phyloP scores from a whole-genome alignment of 23 tunicate species.

The Halocynthia aurantium region DNA sequence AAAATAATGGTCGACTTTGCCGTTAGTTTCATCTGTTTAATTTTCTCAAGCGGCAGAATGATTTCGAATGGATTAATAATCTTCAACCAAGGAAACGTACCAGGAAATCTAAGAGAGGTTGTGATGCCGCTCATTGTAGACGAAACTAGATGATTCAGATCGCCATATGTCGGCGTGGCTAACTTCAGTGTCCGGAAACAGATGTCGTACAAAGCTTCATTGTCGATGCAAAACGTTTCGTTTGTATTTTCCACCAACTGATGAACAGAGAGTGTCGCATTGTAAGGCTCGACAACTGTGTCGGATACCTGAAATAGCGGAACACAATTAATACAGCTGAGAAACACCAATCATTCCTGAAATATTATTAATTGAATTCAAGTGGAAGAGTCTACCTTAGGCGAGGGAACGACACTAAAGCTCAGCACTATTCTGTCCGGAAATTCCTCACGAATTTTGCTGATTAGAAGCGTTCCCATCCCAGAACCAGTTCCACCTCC shows the following conservation, averaged over 20 bases:
- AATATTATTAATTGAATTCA: too few relatives aligned
- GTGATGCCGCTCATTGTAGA: slow-evolving; percentile 28
- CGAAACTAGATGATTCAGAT: slow-evolving; percentile 20
- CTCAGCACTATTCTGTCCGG: slow-evolving; percentile 23
- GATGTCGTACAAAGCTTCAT: slow-evolving; percentile 26
- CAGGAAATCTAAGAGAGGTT: slow-evolving; percentile 25
- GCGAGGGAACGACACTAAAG: slow-evolving; percentile 27
- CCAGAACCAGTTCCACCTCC: slow-evolving; percentile 43
- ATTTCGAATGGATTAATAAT: too few relatives aligned
- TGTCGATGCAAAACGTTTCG: slow-evolving; percentile 26
- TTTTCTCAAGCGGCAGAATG: too few relatives aligned
- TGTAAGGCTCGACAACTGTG: slow-evolving; percentile 29
- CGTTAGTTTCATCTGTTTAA: too few relatives aligned
- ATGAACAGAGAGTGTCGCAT: slow-evolving; percentile 25
- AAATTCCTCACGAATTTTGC: slow-evolving; percentile 24
- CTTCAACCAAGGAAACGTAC: not conserved
- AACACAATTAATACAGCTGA: too few relatives aligned
- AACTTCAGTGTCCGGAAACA: slow-evolving; percentile 25
- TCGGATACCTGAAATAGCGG: slow-evolving; percentile 14
- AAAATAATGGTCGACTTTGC: too few relatives aligned
- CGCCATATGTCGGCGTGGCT: slow-evolving; percentile 15
- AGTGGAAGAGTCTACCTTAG: slow-evolving; percentile 1
- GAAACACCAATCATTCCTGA: too few relatives aligned
- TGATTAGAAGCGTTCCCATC: slow-evolving; percentile 27
- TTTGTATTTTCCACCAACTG: slow-evolving; percentile 26